Evolutionary conservation across 2,888 invertebrate species (phyloP).

Genomic region (Embidobia sp.): DNA sequence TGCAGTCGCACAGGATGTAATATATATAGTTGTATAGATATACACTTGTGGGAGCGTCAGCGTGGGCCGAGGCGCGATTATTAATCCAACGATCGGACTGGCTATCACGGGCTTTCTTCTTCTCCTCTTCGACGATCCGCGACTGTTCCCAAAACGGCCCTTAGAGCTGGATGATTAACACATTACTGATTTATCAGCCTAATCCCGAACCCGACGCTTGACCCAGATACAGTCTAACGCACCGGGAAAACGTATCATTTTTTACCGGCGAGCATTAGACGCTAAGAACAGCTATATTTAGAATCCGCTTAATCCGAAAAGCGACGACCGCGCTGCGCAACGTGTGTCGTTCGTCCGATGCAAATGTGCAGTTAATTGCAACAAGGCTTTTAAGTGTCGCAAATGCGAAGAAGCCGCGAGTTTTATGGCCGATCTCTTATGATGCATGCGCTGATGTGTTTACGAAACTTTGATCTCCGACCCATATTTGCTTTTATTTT

Average conservation of each 20-base stretch:
- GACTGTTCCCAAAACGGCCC: too few relatives aligned
- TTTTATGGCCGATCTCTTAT: constrained; percentile 13
- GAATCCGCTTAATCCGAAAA: constrained; percentile 18
- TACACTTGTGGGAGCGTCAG: constrained; percentile 60
- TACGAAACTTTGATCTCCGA: constrained; percentile 4
- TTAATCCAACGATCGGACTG: constrained; percentile 33
- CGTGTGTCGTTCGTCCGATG: constrained; percentile 11
- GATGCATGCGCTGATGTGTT: constrained; percentile 5
- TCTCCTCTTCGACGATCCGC: too few relatives aligned
- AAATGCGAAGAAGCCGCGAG: not conserved
- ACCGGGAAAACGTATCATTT: constrained; percentile 28
- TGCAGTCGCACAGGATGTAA: constrained; percentile 48
- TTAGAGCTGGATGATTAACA: too few relatives aligned
- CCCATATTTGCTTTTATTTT: constrained; percentile 26
- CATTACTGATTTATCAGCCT: too few relatives aligned
- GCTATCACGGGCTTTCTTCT: constrained; percentile 25
- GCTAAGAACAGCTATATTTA: constrained; percentile 29
- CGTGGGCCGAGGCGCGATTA: constrained; percentile 47
- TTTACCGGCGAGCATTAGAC: constrained; percentile 10
- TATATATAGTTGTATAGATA: constrained; percentile 37
- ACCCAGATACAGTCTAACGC: constrained; percentile 26
- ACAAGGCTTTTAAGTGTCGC: constrained; percentile 4
- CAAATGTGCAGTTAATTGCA: constrained; percentile 43
- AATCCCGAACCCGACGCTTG: constrained; percentile 7
- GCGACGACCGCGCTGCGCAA: constrained; percentile 2